Percentiles rank a stretch among this genome's conserved stretches.
Conservation (phyloP, 2,113 vertebrate genomes). For the Neodontobutis hainanensis region DNA sequence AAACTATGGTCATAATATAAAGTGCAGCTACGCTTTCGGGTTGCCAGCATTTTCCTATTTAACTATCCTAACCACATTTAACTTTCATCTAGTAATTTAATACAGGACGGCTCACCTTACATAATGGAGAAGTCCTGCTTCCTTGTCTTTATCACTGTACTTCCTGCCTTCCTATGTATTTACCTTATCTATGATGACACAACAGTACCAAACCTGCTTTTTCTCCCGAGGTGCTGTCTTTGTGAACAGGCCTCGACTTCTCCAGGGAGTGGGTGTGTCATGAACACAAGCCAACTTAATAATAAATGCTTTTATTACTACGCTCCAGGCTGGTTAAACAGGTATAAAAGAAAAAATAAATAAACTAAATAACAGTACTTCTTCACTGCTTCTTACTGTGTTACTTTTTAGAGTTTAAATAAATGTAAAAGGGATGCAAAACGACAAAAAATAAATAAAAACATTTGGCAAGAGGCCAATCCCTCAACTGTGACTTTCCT, state of each 20-base stretch:
- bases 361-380: not conserved
- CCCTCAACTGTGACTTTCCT: conserved; percentile 8
- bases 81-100: too few species aligned
- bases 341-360: not conserved
- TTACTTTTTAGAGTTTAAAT: not conserved
- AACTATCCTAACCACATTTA: too few species aligned
- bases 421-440: too few species aligned
- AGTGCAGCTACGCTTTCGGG: too few species aligned
- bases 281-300: conserved; percentile 20
- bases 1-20: too few species aligned
- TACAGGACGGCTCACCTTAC: not conserved
- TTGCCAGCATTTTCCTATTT: too few species aligned
- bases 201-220: conserved; percentile 17
- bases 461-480: conserved; percentile 16
- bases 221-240: conserved; percentile 36
- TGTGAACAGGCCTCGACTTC: conserved; percentile 59
- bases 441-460: too few species aligned
- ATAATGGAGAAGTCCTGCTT: conserved; percentile 1
- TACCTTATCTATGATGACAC: conserved; percentile 32
- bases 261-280: conserved; percentile 57
- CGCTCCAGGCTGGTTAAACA: conserved; percentile 33
- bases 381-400: not conserved
- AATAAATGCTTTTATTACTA: conserved; percentile 29
- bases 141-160: conserved; percentile 16
- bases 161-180: conserved; percentile 39